Evolutionary conservation across 2,888 invertebrate genomes (phyloP).

Genomic region (Therioaphis trifolii): DNA sequence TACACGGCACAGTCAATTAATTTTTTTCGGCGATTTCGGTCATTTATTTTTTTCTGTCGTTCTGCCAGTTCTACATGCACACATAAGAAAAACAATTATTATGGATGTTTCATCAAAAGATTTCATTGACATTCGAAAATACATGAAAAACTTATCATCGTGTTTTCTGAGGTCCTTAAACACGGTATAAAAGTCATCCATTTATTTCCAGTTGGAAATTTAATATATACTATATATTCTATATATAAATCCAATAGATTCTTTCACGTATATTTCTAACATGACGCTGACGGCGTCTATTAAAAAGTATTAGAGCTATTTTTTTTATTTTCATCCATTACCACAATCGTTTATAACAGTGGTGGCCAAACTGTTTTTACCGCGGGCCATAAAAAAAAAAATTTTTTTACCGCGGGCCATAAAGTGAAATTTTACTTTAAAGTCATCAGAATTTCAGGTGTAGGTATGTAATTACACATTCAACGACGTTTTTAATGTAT

Average conservation of each 20-base stretch:
- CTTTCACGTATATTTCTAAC: constrained; percentile 43
- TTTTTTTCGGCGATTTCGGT: constrained; percentile 43
- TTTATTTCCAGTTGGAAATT: constrained; percentile 15
- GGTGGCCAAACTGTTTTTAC: too few species aligned
- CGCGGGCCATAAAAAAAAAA: too few species aligned
- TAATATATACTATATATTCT: too few species aligned
- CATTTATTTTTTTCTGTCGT: constrained; percentile 60
- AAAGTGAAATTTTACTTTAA: too few species aligned
- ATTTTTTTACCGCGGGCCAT: too few species aligned
- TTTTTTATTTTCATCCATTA: constrained; percentile 42
- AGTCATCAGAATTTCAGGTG: too few species aligned
- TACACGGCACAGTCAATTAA: constrained; percentile 35
- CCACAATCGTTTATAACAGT: too few species aligned
- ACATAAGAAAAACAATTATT: constrained; percentile 58
- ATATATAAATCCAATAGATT: constrained; percentile 41
- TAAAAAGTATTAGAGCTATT: constrained; percentile 43
- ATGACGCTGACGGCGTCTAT: constrained; percentile 27
- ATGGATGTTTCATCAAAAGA: constrained; percentile 59
- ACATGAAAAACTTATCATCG: constrained; percentile 61
- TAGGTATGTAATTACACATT: too few species aligned
- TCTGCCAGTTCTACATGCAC: constrained; percentile 54
- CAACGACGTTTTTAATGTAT: too few species aligned
- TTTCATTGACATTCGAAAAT: constrained; percentile 61
- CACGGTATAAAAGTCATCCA: constrained; percentile 42
- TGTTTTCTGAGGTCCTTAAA: constrained; percentile 30